Base-by-base conservation (phyloP, 2,797 vertebrate genomes). In the Pygocentrus nattereri region DNA sequence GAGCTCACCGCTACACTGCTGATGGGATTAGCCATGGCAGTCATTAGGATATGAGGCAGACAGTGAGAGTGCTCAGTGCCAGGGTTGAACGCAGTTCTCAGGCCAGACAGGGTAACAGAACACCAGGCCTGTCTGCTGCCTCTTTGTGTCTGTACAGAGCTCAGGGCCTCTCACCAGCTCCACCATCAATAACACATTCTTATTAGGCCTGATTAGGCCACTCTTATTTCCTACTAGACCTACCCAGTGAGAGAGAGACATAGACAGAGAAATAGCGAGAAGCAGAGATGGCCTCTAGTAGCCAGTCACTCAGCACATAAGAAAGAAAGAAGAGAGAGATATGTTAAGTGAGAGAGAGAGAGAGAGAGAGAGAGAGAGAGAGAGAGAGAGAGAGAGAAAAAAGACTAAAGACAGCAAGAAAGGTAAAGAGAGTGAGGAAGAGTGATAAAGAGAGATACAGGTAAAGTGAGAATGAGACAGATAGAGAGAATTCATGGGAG, bases 201-300 rank as follows among this genome's bases (percentile, higher is more conserved):
- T 89, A 93, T 93, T 91, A 90, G 90, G 87, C 81, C 87, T 82
- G 81, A 88, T 86, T 87, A 86, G 86, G 88, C 85, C 91, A 90
- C 88, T 92, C 87, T 92, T 90, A 89, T 91, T 91, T 91, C 83
- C 87, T 89, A 90, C 88, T 88, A 87, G 85, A 38, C 77, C 58
- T 31, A n/a, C 73, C 65, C 25, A 34, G 21, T 58, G 54, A 61
- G 11, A 23, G 54, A 58, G 30, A 27, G 52, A 52, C 12, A 27
- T 7, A 79, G 21, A 69, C 23, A 25, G 25, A 59, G 47, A 38
- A 23, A n/a, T n/a, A 61, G 25, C 6, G 72, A 74, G 54, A 52
- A 27, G 76, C 62, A 80, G 82, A 85, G 79, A 65, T 68, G 56
- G 82, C 79, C 84, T 87, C 69, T 80, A 81, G 78, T 86, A 76